Percentiles rank a stretch among this genome's conserved stretches.
phyloP scores from a whole-genome alignment of 2,888 invertebrate genomes.

The Macrosiphum euphorbiae region DNA sequence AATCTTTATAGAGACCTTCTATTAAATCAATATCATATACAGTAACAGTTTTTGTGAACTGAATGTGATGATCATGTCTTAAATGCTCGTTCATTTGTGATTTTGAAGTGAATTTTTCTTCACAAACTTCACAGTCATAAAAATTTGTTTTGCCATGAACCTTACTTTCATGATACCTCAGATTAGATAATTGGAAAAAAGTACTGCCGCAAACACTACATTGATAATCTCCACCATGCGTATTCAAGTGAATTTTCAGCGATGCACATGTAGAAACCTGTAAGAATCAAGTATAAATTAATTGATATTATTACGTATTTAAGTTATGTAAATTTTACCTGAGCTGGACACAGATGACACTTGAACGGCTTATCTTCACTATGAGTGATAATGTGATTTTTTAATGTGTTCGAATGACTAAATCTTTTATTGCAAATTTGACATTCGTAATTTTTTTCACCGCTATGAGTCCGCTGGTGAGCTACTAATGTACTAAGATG shows the following conservation, averaged over 20 bases:
- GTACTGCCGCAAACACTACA: constrained; percentile 54
- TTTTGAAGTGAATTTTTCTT: constrained; percentile 41
- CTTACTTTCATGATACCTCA: constrained; percentile 40
- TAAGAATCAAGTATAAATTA: constrained; percentile 1
- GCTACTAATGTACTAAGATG: constrained; percentile 24
- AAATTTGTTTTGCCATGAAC: constrained; percentile 41
- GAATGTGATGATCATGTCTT: constrained; percentile 32
- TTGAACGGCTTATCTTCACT: constrained; percentile 51
- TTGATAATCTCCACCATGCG: constrained; percentile 47
- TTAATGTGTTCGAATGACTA: constrained; percentile 5
- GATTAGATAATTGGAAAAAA: constrained; percentile 25
- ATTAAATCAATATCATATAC: neutral
- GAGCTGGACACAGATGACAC: constrained; percentile 55
- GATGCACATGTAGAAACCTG: constrained; percentile 44
- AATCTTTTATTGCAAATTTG: constrained; percentile 48
- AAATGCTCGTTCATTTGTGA: constrained; percentile 40
- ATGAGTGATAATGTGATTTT: constrained; percentile 49
- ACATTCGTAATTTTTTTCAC: constrained; percentile 30
- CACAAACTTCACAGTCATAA: constrained; percentile 29
- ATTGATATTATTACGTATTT: neutral
- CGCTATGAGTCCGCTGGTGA: constrained; percentile 43
- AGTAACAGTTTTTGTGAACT: constrained; percentile 1
- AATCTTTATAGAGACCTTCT: neutral
- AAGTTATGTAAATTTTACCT: neutral
- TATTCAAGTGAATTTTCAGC: constrained; percentile 47